Percentiles rank a stretch among this genome's conserved stretches.
phyloP scores from a whole-genome alignment of 2,113 vertebrate genomes.

The Nothocercus nigrocapillus region DNA sequence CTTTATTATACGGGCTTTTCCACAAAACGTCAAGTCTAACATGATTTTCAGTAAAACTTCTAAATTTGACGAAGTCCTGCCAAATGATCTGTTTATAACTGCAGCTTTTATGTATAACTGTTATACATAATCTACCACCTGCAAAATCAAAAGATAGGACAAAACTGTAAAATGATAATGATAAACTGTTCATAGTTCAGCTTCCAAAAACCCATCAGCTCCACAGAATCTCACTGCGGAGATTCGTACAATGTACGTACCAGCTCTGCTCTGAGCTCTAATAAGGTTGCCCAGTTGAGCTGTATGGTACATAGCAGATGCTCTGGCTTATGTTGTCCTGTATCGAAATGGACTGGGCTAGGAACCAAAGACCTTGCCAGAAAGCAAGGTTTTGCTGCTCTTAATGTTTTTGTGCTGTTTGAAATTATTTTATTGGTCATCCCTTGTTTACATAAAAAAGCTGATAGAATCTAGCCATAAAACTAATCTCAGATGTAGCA shows the following conservation, averaged over 20 bases:
- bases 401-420: background rate
- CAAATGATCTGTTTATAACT: background rate
- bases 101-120: background rate
- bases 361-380: background rate
- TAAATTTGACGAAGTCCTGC: background rate
- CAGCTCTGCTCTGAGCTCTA: background rate
- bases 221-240: accelerated
- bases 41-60: background rate
- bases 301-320: background rate
- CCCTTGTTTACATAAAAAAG: background rate
- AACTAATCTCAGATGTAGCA: background rate
- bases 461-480: background rate
- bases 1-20: background rate
- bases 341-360: background rate
- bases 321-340: background rate
- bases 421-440: background rate
- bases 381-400: background rate
- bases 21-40: background rate
- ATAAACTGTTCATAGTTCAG: background rate
- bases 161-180: background rate
- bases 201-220: background rate
- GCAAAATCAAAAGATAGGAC: background rate
- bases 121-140: background rate
- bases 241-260: too few relatives aligned
- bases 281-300: background rate